A percentile compares a stretch with the other conserved stretches of the same genome.
Conservation (phyloP, 2,797 vertebrate species). For the Potorous gilbertii region DNA sequence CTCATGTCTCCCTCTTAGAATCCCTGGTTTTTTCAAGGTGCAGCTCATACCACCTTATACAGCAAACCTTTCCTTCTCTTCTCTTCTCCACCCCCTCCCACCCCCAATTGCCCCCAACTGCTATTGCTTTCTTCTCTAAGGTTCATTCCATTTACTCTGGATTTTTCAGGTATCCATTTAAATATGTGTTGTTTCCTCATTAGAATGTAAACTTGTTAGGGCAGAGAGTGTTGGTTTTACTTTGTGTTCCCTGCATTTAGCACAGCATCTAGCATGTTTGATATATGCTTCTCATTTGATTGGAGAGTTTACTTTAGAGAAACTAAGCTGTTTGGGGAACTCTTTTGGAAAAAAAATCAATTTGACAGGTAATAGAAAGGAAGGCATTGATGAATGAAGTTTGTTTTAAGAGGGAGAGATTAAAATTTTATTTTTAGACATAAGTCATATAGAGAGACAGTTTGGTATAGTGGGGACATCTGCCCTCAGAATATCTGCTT, state of each 20-base stretch:
- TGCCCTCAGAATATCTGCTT: no score
- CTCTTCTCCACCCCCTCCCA: rapidly evolving
- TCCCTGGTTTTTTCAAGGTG: not conserved
- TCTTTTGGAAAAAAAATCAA: not conserved
- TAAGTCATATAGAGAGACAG: not conserved
- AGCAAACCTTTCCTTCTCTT: not conserved
- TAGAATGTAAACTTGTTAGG: not conserved
- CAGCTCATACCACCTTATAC: not conserved
- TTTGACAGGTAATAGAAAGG: not conserved
- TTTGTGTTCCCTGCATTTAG: not conserved
- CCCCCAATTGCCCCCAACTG: not conserved
- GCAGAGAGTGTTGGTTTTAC: not conserved
- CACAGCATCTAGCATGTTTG: not conserved
- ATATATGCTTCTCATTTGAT: not conserved
- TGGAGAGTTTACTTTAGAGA: not conserved
- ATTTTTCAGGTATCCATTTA: not conserved
- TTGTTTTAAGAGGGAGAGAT: not conserved
- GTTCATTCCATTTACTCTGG: not conserved
- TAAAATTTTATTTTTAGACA: not conserved
- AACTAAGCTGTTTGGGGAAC: not conserved
- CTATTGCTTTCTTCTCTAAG: not conserved
- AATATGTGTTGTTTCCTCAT: not conserved
- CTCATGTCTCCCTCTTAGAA: not conserved
- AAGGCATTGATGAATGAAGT: not conserved
- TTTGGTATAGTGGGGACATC: not conserved